Evolutionary conservation across 2,888 invertebrate species (phyloP).

Genomic region (Tetheella fluctuosa): DNA sequence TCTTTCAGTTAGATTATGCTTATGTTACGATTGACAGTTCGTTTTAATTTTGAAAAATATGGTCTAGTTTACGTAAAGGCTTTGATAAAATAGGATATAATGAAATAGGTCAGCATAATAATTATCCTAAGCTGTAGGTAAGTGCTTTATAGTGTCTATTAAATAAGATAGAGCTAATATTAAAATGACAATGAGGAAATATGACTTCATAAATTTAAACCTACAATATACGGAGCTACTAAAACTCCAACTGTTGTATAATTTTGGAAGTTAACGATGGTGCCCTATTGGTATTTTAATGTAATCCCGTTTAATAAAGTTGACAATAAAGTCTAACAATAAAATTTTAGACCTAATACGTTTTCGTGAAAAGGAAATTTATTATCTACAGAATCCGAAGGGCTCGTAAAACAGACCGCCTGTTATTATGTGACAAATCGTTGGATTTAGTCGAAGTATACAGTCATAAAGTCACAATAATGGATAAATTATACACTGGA

Average conservation of each 20-base stretch:
- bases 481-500: constrained; percentile 67
- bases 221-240: constrained; percentile 51
- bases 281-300: constrained; percentile 52
- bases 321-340: constrained; percentile 66
- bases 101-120: background rate
- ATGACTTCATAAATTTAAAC: constrained; percentile 53
- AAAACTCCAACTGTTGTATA: constrained; percentile 53
- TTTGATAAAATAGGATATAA: too few relatives aligned
- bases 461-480: constrained; percentile 68
- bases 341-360: constrained; percentile 68
- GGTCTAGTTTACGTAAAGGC: too few relatives aligned
- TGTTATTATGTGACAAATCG: constrained; percentile 76
- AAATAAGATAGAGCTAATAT: constrained; percentile 21
- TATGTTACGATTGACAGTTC: too few relatives aligned
- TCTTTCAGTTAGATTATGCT: too few relatives aligned
- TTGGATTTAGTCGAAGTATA: constrained; percentile 59
- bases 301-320: constrained; percentile 62
- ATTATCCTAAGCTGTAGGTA: background rate
- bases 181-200: constrained; percentile 49
- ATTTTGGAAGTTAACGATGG: constrained; percentile 54
- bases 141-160: constrained; percentile 1
- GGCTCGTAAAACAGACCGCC: constrained; percentile 67
- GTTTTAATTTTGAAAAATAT: too few relatives aligned
- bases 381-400: constrained; percentile 52
- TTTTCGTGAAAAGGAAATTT: constrained; percentile 69